Evolutionary conservation across 2,888 invertebrate genomes (phyloP).

Genomic region (Chesias legatella): DNA sequence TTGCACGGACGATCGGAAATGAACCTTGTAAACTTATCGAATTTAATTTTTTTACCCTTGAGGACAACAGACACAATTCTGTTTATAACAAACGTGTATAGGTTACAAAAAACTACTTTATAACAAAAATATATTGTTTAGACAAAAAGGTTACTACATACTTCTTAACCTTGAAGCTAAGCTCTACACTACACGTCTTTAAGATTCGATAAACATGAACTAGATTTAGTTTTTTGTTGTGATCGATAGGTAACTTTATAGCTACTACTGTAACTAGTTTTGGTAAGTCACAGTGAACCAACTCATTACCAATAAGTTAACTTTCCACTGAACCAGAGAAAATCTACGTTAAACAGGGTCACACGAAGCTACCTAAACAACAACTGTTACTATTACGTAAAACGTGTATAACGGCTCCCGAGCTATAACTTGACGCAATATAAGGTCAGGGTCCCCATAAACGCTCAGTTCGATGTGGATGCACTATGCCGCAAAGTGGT

Average conservation of each 20-base stretch:
- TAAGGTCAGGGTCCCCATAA: conserved; percentile 80
- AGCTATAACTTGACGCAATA: conserved; percentile 77
- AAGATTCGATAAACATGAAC: no score
- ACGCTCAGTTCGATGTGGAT: conserved; percentile 70
- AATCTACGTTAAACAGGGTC: conserved; percentile 64
- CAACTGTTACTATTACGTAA: conserved; percentile 70
- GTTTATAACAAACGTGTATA: no score
- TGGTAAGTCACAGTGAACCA: conserved; percentile 21
- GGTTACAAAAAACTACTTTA: no score
- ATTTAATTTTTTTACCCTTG: no score
- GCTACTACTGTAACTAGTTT: background rate
- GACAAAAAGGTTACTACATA: no score
- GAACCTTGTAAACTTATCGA: no score
- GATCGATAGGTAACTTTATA: no score
- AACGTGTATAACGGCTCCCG: conserved; percentile 66
- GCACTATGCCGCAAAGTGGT: conserved; percentile 78
- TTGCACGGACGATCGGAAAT: background rate
- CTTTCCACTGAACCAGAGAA: conserved; percentile 51
- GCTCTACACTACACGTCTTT: no score
- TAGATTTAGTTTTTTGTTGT: no score
- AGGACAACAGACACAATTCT: no score
- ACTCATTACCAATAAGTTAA: conserved; percentile 35
- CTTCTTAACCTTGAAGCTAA: no score
- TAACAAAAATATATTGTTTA: no score
- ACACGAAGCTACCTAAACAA: conserved; percentile 62